Evolutionary conservation across 2,888 invertebrate species (phyloP).

Genomic region (Mythimna albipuncta): DNA sequence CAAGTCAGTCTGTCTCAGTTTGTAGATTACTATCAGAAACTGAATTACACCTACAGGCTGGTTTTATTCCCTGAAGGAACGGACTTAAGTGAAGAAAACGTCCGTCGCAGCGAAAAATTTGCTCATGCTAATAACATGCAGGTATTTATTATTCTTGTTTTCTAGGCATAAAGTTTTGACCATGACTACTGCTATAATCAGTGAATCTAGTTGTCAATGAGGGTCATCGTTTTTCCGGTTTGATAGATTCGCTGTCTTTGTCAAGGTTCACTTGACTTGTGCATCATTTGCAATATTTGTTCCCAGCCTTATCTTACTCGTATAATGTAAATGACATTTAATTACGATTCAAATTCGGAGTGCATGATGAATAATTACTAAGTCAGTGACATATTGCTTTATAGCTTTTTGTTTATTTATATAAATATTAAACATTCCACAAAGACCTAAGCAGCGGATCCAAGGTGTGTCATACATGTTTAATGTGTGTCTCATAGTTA

Average conservation of each 20-base stretch:
- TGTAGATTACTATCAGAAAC: slow-evolving; percentile 93
- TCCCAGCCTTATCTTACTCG: too few relatives aligned
- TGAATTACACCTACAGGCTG: slow-evolving; percentile 92
- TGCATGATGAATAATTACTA: slow-evolving; percentile 5
- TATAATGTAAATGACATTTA: not conserved
- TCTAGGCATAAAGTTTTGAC: slow-evolving; percentile 30
- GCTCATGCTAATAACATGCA: slow-evolving; percentile 93
- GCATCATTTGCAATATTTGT: slow-evolving; percentile 14
- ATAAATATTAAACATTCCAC: not conserved
- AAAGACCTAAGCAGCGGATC: not conserved
- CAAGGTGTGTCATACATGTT: not conserved
- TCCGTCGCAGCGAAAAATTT: slow-evolving; percentile 93
- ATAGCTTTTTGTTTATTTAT: slow-evolving; percentile 2
- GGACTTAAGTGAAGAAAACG: slow-evolving; percentile 93
- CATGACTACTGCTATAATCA: slow-evolving; percentile 29
- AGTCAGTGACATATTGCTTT: not conserved
- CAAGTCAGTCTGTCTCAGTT: slow-evolving; percentile 92
- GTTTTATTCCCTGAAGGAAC: slow-evolving; percentile 97
- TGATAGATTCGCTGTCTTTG: slow-evolving; percentile 19
- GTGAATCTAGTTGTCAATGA: slow-evolving; percentile 27
- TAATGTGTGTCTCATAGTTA: not conserved
- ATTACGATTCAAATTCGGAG: not conserved
- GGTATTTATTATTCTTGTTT: slow-evolving; percentile 72
- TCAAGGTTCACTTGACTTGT: slow-evolving; percentile 33
- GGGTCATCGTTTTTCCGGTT: slow-evolving; percentile 35